Conservation (phyloP, 2,888 invertebrate genomes). For the Leistus spinibarbis region DNA sequence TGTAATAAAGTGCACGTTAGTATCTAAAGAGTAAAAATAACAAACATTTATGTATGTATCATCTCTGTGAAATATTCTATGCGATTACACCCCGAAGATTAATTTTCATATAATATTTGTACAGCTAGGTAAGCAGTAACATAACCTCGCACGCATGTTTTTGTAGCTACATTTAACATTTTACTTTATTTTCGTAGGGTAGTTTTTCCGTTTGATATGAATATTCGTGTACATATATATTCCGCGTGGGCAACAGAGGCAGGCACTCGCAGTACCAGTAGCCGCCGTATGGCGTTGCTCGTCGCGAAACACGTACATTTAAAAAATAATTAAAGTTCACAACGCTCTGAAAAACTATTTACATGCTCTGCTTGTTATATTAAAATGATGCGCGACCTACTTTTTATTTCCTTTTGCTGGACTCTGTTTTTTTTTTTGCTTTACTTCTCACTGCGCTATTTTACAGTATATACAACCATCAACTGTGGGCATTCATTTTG, state of each 20-base stretch:
- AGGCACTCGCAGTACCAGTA: not conserved
- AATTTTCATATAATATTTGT: not conserved
- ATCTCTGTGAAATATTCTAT: not conserved
- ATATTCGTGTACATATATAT: not conserved
- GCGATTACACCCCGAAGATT: not conserved
- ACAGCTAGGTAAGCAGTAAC: not conserved
- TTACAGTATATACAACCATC: no score
- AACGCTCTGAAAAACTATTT: constrained; percentile 16
- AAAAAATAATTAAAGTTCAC: constrained; percentile 16
- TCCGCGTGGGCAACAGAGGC: not conserved
- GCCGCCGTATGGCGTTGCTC: not conserved
- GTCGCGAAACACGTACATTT: not conserved
- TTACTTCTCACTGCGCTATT: not conserved
- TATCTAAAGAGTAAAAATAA: no score
- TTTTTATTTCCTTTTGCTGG: no score
- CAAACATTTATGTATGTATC: no score
- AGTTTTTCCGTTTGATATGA: not conserved
- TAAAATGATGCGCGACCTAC: constrained; percentile 22
- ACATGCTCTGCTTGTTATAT: constrained; percentile 7
- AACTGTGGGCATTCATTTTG: no score
- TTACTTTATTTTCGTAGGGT: not conserved
- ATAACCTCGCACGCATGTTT: no score
- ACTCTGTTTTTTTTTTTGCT: not conserved
- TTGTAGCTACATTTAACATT: no score
- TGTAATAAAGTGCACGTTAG: no score